A percentile compares a stretch with the other conserved stretches of the same genome.
Conservation (phyloP, 2,888 invertebrate genomes). For the Synergus japonicus region DNA sequence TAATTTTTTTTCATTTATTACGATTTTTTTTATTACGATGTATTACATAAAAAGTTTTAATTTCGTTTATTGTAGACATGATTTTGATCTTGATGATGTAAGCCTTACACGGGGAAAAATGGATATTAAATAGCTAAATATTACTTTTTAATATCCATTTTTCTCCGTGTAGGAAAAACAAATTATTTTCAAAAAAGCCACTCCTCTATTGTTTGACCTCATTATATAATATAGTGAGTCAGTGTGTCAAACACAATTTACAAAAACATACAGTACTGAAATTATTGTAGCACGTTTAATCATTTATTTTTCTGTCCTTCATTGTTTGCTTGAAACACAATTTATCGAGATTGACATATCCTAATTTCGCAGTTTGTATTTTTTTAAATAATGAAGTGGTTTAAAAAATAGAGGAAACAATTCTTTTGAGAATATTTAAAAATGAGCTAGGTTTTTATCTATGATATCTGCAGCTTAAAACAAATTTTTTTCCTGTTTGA, state of each 20-base stretch:
- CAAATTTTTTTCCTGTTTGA: neutral
- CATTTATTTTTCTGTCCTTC: neutral
- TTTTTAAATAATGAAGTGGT: neutral
- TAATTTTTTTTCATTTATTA: neutral
- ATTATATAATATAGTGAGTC: conserved; percentile 7
- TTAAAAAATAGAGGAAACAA: neutral
- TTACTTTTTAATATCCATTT: too few relatives aligned
- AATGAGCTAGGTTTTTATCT: neutral
- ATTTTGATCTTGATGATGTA: conserved; percentile 15
- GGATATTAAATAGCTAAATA: too few relatives aligned
- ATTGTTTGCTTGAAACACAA: neutral
- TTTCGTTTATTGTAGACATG: neutral
- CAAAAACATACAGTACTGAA: neutral
- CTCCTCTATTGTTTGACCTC: conserved; percentile 12
- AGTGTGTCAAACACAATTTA: conserved; percentile 3
- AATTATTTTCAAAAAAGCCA: conserved; percentile 5
- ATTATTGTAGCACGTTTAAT: conserved; percentile 6
- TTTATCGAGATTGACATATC: neutral
- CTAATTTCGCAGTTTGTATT: neutral
- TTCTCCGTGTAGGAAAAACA: conserved; percentile 2
- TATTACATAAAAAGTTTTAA: neutral
- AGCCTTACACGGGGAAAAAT: too few relatives aligned
- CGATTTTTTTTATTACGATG: neutral
- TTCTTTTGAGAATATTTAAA: neutral
- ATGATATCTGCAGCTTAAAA: neutral